Percentiles rank a stretch among this genome's conserved stretches.
Evolutionary conservation across 2,113 vertebrate genomes (phyloP).

Genomic region (Larimichthys crocea): DNA sequence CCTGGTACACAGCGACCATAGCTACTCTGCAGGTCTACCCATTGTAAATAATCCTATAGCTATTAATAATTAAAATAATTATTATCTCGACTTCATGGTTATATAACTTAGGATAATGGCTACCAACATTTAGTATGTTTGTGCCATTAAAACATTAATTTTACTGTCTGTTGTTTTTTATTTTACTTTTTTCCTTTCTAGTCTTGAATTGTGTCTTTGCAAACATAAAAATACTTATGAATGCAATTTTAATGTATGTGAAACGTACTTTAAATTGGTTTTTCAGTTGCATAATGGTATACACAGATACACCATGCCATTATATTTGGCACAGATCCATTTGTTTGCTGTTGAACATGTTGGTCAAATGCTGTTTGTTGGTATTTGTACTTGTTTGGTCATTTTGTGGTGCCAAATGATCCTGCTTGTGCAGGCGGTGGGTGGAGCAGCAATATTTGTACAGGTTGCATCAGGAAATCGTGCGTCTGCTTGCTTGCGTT

Average conservation of each 20-base stretch:
- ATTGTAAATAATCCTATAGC: slow-evolving; percentile 21
- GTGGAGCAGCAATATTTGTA: background rate
- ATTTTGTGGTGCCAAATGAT: slow-evolving; percentile 4
- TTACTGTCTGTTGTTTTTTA: background rate
- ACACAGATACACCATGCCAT: background rate
- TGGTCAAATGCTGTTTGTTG: background rate
- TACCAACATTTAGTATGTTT: background rate
- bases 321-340: background rate
- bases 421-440: slow-evolving; percentile 3
- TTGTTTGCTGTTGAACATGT: background rate
- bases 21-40: slow-evolving; percentile 12
- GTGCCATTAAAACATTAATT: background rate
- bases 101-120: slow-evolving; percentile 8
- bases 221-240: background rate
- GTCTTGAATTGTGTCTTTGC: background rate
- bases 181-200: too few relatives aligned
- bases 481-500: background rate
- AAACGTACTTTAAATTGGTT: background rate
- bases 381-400: background rate
- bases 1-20: slow-evolving; percentile 17
- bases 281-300: background rate
- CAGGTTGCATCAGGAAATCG: slow-evolving; percentile 6
- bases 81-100: background rate
- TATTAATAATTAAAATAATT: slow-evolving; percentile 3
- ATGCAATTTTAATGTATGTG: background rate